Conservation (phyloP, 2,113 vertebrate genomes). For the Leiothrix lutea region DNA sequence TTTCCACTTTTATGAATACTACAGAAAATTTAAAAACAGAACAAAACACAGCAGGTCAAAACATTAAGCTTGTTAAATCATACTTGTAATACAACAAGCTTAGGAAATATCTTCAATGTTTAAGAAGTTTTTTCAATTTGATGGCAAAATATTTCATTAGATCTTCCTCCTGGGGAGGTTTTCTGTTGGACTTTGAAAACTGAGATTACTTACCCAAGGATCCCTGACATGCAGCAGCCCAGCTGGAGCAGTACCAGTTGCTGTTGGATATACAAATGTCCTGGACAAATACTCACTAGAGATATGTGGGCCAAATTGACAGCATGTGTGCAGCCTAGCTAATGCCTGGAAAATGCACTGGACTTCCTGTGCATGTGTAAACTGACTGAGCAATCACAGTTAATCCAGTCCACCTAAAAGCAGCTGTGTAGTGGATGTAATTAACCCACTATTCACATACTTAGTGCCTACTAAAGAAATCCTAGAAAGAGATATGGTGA, state of each 20-base stretch:
- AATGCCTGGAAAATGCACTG: neutral
- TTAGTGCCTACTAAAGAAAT: neutral
- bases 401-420: neutral
- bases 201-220: neutral
- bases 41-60: neutral
- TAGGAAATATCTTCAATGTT: neutral
- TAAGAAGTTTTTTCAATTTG: neutral
- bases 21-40: conserved; percentile 19
- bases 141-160: neutral
- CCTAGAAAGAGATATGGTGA: neutral
- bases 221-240: neutral
- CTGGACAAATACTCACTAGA: neutral
- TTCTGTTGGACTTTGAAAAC: neutral
- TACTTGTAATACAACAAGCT: neutral
- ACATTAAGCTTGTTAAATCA: neutral
- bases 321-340: neutral
- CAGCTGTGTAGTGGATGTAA: neutral
- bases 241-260: neutral
- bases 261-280: neutral
- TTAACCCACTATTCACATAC: neutral
- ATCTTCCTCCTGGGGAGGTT: neutral
- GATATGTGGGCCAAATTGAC: neutral
- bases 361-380: neutral
- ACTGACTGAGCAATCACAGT: neutral
- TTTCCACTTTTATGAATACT: conserved; percentile 85